Percentiles rank a stretch among this genome's conserved stretches.
These are phyloP conservation scores for Drosophila varians DNA, from an alignment of 1,140 invertebrate species.

Conservation along the genomic window DNA sequence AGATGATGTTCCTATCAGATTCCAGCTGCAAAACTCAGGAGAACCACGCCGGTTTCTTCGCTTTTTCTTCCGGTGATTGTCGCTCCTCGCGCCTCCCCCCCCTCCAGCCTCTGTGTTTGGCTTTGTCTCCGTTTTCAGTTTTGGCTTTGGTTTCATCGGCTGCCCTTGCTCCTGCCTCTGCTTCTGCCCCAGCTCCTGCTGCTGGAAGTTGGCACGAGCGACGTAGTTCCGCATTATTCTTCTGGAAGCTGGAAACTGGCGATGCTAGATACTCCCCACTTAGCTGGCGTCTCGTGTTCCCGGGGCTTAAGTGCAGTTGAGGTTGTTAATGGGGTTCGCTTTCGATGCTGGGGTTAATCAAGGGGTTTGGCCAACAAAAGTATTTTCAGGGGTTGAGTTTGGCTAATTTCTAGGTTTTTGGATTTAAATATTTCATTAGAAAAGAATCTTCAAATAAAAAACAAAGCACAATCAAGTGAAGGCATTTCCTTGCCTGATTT, in stretches of 20 bases:
- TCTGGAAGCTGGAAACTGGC: constrained; percentile 1
- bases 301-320: constrained; percentile 34
- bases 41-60: constrained; percentile 17
- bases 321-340: constrained; percentile 40
- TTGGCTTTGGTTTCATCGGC: constrained; percentile 22
- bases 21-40: constrained; percentile 54
- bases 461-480: too few species aligned
- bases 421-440: too few species aligned
- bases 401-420: too few species aligned
- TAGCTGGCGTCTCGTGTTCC: constrained; percentile 30
- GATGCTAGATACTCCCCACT: constrained; percentile 19
- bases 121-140: constrained; percentile 29
- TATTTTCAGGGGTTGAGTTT: too few species aligned
- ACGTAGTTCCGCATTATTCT: constrained; percentile 19
- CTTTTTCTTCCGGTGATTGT: constrained; percentile 70
- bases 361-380: background rate
- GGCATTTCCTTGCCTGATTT: background rate
- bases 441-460: background rate
- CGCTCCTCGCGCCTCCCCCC: background rate
- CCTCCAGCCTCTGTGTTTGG: constrained; percentile 9
- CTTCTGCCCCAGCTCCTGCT: constrained; percentile 1
- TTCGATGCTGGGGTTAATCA: constrained; percentile 33
- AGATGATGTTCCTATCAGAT: constrained; percentile 78
- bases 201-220: constrained; percentile 33
- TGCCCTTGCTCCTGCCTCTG: background rate